Conservation (phyloP, 2,113 vertebrate species). For the Thryonomys swinderianus region DNA sequence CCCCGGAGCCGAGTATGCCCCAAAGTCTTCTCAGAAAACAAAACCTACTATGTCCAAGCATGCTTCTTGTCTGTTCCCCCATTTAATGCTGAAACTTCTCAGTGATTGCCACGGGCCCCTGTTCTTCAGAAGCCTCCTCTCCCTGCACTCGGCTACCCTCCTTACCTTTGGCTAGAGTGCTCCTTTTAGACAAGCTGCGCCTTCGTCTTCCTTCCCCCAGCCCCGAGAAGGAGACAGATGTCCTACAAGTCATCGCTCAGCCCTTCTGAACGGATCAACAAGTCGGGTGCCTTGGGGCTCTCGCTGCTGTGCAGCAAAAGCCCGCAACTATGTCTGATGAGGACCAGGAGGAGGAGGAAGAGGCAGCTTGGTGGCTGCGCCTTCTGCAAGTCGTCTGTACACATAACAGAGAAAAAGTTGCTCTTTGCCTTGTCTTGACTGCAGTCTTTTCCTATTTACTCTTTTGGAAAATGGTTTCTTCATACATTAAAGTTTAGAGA, state of each 20-base stretch:
- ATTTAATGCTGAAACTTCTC: neutral
- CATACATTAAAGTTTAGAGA: neutral
- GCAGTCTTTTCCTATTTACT: neutral
- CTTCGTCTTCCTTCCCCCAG: too few relatives aligned
- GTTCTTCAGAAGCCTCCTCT: neutral
- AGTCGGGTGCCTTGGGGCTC: neutral
- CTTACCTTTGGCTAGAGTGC: neutral
- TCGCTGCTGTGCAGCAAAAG: neutral
- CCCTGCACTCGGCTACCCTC: neutral
- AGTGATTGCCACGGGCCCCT: neutral
- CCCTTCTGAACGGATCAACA: neutral
- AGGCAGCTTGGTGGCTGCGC: neutral
- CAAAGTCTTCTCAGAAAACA: constrained; percentile 5
- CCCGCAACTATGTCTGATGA: neutral
- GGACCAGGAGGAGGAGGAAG: too few relatives aligned
- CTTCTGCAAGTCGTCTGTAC: rapidly evolving
- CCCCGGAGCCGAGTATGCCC: neutral
- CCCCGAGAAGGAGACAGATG: rapidly evolving
- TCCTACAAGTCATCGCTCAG: neutral
- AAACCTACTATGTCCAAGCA: neutral
- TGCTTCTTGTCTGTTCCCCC: neutral
- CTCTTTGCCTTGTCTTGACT: neutral
- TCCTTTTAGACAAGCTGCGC: neutral
- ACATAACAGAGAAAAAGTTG: neutral
- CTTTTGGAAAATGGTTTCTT: neutral